A percentile compares a stretch with the other conserved stretches of the same genome.
Evolutionary conservation across 2,888 invertebrate genomes (phyloP).

Genomic region (Galerucella pusilla): DNA sequence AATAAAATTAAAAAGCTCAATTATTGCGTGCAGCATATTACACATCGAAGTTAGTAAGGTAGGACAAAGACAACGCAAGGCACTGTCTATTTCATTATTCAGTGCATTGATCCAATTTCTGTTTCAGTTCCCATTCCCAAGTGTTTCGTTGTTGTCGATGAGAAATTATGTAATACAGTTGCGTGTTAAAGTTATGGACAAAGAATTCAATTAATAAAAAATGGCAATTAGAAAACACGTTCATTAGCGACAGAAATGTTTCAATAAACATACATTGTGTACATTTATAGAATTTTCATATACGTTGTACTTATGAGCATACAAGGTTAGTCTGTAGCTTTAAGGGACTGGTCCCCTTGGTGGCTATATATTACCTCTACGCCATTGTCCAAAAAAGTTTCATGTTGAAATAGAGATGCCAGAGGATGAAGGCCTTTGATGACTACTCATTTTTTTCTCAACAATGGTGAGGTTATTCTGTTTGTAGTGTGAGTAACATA

Average conservation of each 20-base stretch:
- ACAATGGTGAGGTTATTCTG: too few relatives aligned
- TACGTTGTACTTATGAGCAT: too few relatives aligned
- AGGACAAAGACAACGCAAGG: slow-evolving; percentile 16
- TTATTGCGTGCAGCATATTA: slow-evolving; percentile 23
- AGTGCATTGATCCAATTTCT: slow-evolving; percentile 34
- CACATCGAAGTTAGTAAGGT: slow-evolving; percentile 11
- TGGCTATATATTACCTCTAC: too few relatives aligned
- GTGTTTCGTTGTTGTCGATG: slow-evolving; percentile 23
- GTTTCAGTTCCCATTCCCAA: slow-evolving; percentile 26
- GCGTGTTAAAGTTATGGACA: slow-evolving; percentile 19
- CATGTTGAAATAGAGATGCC: too few relatives aligned
- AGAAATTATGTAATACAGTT: slow-evolving; percentile 23
- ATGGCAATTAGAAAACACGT: slow-evolving; percentile 10
- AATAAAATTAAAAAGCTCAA: neutral
- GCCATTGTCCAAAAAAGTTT: too few relatives aligned
- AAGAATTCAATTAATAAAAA: slow-evolving; percentile 22
- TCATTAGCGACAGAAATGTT: neutral
- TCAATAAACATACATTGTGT: neutral
- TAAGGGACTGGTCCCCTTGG: too few relatives aligned
- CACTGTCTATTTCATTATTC: slow-evolving; percentile 26
- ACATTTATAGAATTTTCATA: neutral
- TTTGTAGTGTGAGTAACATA: too few relatives aligned
- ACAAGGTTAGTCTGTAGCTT: too few relatives aligned
- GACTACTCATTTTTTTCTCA: too few relatives aligned
- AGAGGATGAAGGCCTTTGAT: too few relatives aligned